These are phyloP conservation scores for Pemphredon lugubris DNA, from an alignment of 2,888 invertebrate genomes.

Conservation along the genomic window DNA sequence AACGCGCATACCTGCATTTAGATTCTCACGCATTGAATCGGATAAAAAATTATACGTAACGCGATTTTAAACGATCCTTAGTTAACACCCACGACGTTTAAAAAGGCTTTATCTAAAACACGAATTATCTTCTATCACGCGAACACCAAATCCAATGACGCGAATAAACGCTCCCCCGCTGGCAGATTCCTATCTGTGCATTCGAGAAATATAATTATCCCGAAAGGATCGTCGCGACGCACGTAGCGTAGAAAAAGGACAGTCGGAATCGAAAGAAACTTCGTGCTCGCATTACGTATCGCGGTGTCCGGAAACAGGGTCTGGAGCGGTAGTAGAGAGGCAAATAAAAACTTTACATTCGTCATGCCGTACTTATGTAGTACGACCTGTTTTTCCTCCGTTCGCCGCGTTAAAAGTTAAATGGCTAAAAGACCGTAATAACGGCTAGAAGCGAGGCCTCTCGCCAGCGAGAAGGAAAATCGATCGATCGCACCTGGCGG, in stretches of 20 bases:
- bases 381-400: slow-evolving; percentile 17
- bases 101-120: too few relatives aligned
- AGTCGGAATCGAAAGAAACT: slow-evolving; percentile 14
- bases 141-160: not conserved
- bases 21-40: too few relatives aligned
- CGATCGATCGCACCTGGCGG: slow-evolving; percentile 22
- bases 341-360: slow-evolving; percentile 31
- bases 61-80: too few relatives aligned
- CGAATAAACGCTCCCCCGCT: not conserved
- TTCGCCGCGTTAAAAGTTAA: slow-evolving; percentile 2
- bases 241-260: slow-evolving; percentile 11
- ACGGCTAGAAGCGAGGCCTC: not conserved
- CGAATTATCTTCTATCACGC: too few relatives aligned
- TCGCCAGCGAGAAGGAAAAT: not conserved
- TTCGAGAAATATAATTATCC: slow-evolving; percentile 20
- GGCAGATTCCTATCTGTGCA: slow-evolving; percentile 7
- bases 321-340: not conserved
- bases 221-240: slow-evolving; percentile 1
- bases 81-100: too few relatives aligned
- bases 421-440: slow-evolving; percentile 4
- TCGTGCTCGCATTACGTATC: slow-evolving; percentile 22
- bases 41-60: too few relatives aligned
- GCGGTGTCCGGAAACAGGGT: slow-evolving; percentile 24
- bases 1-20: too few relatives aligned
- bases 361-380: slow-evolving; percentile 20